phyloP scores from a whole-genome alignment of 2,888 invertebrate genomes.

The Matsumyia berberina region DNA sequence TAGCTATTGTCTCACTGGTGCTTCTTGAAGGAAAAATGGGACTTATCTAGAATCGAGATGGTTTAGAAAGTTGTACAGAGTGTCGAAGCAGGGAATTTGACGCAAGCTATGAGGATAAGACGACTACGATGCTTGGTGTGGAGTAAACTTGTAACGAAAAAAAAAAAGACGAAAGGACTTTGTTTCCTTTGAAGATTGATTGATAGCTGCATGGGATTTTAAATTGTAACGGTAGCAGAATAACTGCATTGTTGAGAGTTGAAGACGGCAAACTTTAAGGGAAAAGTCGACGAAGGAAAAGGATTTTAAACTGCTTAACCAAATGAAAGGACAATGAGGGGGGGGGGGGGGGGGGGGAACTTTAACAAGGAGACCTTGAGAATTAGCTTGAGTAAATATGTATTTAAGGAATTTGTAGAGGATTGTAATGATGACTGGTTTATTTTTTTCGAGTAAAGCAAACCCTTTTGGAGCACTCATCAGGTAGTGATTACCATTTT shows the following conservation, averaged over 20 bases:
- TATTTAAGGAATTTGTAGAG: too few relatives aligned
- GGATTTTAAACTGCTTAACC: not conserved
- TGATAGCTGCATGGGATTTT: constrained; percentile 71
- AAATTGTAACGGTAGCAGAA: constrained; percentile 36
- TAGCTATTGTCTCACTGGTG: constrained; percentile 58
- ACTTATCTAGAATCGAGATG: constrained; percentile 72
- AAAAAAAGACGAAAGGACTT: constrained; percentile 24
- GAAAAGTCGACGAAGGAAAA: not conserved
- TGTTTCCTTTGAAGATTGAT: constrained; percentile 71
- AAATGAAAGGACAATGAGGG: not conserved
- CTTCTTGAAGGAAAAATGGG: constrained; percentile 39
- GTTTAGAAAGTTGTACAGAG: constrained; percentile 70
- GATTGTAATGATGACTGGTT: too few relatives aligned
- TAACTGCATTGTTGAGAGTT: constrained; percentile 37
- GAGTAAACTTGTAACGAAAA: constrained; percentile 1
- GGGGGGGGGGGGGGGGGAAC: not conserved
- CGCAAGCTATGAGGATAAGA: constrained; percentile 36
- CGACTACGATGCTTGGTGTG: not conserved
- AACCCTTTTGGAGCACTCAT: too few relatives aligned
- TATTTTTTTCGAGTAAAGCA: too few relatives aligned
- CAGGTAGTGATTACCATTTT: too few relatives aligned
- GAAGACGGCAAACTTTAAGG: constrained; percentile 14
- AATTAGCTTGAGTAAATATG: not conserved
- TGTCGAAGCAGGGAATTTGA: constrained; percentile 69
- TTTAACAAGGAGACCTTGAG: not conserved